Conservation (phyloP, 2,888 invertebrate genomes). For the Macrosoma leucophasiata region DNA sequence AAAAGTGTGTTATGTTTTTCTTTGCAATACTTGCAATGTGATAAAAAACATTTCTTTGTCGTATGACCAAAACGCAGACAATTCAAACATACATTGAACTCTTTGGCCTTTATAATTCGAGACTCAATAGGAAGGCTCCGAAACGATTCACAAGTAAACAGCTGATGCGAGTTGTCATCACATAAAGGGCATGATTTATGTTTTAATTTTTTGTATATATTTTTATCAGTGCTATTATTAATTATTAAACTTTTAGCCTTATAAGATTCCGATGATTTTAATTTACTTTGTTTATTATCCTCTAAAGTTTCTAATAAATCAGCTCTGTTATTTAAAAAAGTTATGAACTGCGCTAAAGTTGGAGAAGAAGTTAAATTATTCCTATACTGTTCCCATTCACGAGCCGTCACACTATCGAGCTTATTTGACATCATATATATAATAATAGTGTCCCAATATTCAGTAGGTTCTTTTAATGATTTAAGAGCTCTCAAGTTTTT, state of each 20-base stretch:
- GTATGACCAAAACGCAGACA: conserved; percentile 13
- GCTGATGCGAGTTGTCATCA: conserved; percentile 7
- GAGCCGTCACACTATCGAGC: conserved; percentile 2
- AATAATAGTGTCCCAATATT: conserved; percentile 8
- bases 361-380: conserved; percentile 6
- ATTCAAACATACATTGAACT: conserved; percentile 11
- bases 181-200: conserved; percentile 8
- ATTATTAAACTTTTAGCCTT: conserved; percentile 5
- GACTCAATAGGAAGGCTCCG: conserved; percentile 4
- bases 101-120: conserved; percentile 5
- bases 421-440: conserved; percentile 1
- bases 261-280: not conserved
- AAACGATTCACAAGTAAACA: conserved; percentile 10
- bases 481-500: conserved; percentile 17
- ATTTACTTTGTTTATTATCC: not conserved
- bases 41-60: not conserved
- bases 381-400: conserved; percentile 9
- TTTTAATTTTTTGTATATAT: not conserved
- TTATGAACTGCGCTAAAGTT: conserved; percentile 2
- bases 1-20: conserved; percentile 11
- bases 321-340: conserved; percentile 10
- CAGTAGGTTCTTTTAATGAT: conserved; percentile 8
- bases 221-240: not conserved
- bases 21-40: conserved; percentile 11
- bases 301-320: conserved; percentile 4